Conservation (phyloP, 2,797 vertebrate species). For the Eupleurogrammus muticus region DNA sequence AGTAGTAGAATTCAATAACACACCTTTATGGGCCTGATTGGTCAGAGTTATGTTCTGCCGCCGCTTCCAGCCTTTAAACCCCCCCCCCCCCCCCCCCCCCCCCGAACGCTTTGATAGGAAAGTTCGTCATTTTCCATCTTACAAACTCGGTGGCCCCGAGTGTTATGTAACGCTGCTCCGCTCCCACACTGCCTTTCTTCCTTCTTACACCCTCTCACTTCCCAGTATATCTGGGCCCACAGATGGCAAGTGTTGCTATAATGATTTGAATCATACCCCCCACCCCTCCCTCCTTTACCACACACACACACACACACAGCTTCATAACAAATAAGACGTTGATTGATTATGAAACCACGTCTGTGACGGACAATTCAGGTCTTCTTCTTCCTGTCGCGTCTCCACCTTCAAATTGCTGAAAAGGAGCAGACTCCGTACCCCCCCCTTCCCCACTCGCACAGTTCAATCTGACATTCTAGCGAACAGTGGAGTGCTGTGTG, state of each 20-base stretch:
- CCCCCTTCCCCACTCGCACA: slow-evolving; percentile 10
- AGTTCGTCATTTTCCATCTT: slow-evolving; percentile 28
- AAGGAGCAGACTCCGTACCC: slow-evolving; percentile 45
- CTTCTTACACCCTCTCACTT: slow-evolving; percentile 59
- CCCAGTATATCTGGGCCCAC: slow-evolving; percentile 53
- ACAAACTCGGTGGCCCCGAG: slow-evolving; percentile 40
- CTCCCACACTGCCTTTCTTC: slow-evolving; percentile 58
- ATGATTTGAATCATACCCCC: slow-evolving; percentile 55
- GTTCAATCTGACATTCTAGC: slow-evolving; percentile 50
- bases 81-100: no score
- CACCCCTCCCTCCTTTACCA: background rate
- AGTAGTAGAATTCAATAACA: slow-evolving; percentile 32
- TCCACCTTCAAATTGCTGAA: slow-evolving; percentile 47
- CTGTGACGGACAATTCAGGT: slow-evolving; percentile 13
- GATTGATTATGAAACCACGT: slow-evolving; percentile 29
- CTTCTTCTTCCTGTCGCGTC: slow-evolving; percentile 14
- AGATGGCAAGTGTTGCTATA: slow-evolving; percentile 69
- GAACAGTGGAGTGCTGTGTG: slow-evolving; percentile 15
- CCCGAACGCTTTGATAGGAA: slow-evolving; percentile 12
- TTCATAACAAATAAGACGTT: slow-evolving; percentile 18
- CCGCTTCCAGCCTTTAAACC: slow-evolving; percentile 19
- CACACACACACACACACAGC: slow-evolving; percentile 2
- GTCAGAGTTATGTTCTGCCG: slow-evolving; percentile 4
- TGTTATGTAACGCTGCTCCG: slow-evolving; percentile 59
- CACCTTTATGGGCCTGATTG: slow-evolving; percentile 36